These are phyloP conservation scores for Oryzias sinensis DNA, from an alignment of 2,797 vertebrate genomes.

Conservation along the genomic window DNA sequence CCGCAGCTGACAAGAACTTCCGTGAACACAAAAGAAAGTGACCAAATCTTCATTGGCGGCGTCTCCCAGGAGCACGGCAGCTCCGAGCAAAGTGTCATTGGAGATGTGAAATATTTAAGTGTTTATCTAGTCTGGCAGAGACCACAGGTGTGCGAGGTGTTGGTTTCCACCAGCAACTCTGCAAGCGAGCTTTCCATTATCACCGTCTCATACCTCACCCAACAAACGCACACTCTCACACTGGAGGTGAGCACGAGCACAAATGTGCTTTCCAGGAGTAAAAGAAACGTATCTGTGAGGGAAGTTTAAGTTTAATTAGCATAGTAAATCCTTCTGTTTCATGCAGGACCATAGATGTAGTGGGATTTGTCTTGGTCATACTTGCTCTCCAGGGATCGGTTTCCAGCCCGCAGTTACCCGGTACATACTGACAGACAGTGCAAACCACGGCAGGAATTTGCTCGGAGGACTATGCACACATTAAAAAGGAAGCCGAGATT, in stretches of 20 bases:
- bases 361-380: conserved; percentile 48
- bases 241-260: conserved; percentile 14
- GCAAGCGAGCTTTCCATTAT: conserved; percentile 38
- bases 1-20: conserved; percentile 38
- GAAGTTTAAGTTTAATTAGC: conserved; percentile 53
- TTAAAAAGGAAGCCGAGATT: conserved; percentile 34
- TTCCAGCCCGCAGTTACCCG: conserved; percentile 35
- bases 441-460: conserved; percentile 43
- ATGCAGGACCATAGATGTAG: conserved; percentile 30
- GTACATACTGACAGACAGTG: conserved; percentile 34
- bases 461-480: conserved; percentile 32
- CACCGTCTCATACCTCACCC: conserved; percentile 12
- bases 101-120: conserved; percentile 62
- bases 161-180: conserved; percentile 41
- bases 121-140: conserved; percentile 63
- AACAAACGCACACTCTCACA: conserved; percentile 11
- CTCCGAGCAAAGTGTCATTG: conserved; percentile 43
- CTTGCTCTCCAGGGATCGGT: conserved; percentile 40
- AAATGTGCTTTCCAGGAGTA: conserved; percentile 10
- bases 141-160: conserved; percentile 61
- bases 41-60: conserved; percentile 60
- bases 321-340: conserved; percentile 41
- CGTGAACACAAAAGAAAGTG: conserved; percentile 53
- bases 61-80: conserved; percentile 40
- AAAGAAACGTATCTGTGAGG: conserved; percentile 19